phyloP scores from a whole-genome alignment of 1,140 invertebrate genomes.

The Tyrophagus putrescentiae region DNA sequence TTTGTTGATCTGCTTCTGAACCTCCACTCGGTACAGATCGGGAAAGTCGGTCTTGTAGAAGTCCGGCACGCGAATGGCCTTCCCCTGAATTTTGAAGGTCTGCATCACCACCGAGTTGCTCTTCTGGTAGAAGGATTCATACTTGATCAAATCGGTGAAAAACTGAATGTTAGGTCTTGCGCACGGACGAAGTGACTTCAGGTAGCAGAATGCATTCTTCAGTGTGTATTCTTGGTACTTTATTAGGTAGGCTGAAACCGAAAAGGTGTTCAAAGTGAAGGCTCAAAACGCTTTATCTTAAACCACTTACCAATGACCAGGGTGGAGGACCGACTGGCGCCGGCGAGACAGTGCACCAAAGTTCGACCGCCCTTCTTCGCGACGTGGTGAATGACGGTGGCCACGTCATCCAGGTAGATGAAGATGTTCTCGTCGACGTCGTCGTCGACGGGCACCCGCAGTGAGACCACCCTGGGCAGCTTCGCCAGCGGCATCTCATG shows the following conservation, averaged over 20 bases:
- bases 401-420: constrained; percentile 13
- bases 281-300: background rate
- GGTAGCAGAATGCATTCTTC: constrained; percentile 45
- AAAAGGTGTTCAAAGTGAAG: no score
- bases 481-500: constrained; percentile 7
- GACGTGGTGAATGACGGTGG: background rate
- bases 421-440: constrained; percentile 1
- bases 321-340: constrained; percentile 66
- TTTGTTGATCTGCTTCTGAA: background rate
- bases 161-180: constrained; percentile 17
- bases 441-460: constrained; percentile 19
- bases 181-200: background rate
- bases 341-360: constrained; percentile 74
- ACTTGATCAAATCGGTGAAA: constrained; percentile 31
- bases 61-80: background rate
- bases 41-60: constrained; percentile 8
- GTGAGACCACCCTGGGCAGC: constrained; percentile 6
- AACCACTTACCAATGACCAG: constrained; percentile 43
- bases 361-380: background rate
- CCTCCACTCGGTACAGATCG: background rate
- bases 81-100: background rate
- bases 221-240: constrained; percentile 61
- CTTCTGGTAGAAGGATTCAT: background rate
- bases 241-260: constrained; percentile 56
- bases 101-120: background rate